phyloP scores from a whole-genome alignment of 2,888 invertebrate species.

The Scaptomyza parva region DNA sequence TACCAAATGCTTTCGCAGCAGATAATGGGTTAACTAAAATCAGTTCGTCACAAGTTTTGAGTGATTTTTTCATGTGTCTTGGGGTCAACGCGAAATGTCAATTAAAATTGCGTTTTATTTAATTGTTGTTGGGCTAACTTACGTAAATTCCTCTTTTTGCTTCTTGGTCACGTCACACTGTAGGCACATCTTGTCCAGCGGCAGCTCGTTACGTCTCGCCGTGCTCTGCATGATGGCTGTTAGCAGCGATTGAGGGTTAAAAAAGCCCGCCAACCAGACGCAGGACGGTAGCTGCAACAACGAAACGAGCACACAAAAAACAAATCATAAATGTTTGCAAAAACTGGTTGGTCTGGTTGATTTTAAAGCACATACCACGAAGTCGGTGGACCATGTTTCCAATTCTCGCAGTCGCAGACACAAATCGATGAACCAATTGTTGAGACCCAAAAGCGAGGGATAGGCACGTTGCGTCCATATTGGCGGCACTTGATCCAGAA shows the following conservation, averaged over 20 bases:
- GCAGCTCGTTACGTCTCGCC: slow-evolving; percentile 95
- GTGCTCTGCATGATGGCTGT: slow-evolving; percentile 99
- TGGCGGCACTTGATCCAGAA: slow-evolving; percentile 96
- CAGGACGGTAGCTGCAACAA: slow-evolving; percentile 91
- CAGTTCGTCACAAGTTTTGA: slow-evolving; percentile 24
- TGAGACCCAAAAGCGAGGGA: slow-evolving; percentile 94
- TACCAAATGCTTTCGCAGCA: slow-evolving; percentile 1
- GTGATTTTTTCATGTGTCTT: slow-evolving; percentile 5
- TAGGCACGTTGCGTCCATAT: slow-evolving; percentile 96
- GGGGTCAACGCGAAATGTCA: slow-evolving; percentile 61
- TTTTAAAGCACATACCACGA: slow-evolving; percentile 89
- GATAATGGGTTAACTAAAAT: slow-evolving; percentile 20
- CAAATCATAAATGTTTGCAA: slow-evolving; percentile 16
- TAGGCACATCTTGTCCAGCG: slow-evolving; percentile 98
- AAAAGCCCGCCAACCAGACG: slow-evolving; percentile 99
- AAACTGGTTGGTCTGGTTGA: slow-evolving; percentile 44
- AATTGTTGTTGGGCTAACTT: slow-evolving; percentile 81
- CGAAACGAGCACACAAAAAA: not conserved
- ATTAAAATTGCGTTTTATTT: slow-evolving; percentile 59
- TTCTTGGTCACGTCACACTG: slow-evolving; percentile 99
- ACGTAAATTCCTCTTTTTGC: slow-evolving; percentile 97
- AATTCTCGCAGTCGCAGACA: slow-evolving; percentile 93
- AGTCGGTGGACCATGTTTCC: slow-evolving; percentile 96
- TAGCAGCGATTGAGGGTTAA: slow-evolving; percentile 97
- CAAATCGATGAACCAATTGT: slow-evolving; percentile 97